Evolutionary conservation across 1,140 invertebrate species (phyloP).

Genomic region (Sinella curviseta): DNA sequence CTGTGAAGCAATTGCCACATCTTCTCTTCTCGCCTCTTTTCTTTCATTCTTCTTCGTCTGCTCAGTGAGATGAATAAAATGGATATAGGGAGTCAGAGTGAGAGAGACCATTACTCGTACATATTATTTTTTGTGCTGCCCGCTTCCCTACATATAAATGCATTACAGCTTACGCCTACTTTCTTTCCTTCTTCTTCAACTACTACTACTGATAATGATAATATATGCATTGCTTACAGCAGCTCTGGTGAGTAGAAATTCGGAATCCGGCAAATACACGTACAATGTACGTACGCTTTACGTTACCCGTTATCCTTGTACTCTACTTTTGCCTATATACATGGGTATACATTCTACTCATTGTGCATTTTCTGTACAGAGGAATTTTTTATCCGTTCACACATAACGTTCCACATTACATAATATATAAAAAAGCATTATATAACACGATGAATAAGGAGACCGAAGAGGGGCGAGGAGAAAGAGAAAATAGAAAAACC

Average conservation of each 20-base stretch:
- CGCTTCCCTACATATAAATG: background rate
- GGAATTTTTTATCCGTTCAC: too few relatives aligned
- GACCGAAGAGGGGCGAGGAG: background rate
- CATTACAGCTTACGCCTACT: background rate
- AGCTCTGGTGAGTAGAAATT: too few relatives aligned
- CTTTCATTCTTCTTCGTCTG: background rate
- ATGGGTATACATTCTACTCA: too few relatives aligned
- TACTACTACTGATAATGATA: background rate
- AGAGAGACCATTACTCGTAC: background rate
- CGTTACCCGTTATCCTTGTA: too few relatives aligned
- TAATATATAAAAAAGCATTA: too few relatives aligned
- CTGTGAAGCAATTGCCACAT: conserved; percentile 16
- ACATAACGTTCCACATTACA: too few relatives aligned
- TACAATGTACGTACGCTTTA: too few relatives aligned
- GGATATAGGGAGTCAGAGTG: background rate
- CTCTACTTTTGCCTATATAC: too few relatives aligned
- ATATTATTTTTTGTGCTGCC: background rate
- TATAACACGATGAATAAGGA: too few relatives aligned
- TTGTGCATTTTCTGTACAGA: too few relatives aligned
- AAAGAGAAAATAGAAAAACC: background rate
- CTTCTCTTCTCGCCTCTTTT: conserved; percentile 19
- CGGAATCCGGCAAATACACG: too few relatives aligned
- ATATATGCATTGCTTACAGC: background rate
- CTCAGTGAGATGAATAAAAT: background rate
- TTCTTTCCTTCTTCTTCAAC: background rate